A percentile compares a stretch with the other conserved stretches of the same genome.
phyloP scores from a whole-genome alignment of 2,888 invertebrate species.

The Leuctra nigra region DNA sequence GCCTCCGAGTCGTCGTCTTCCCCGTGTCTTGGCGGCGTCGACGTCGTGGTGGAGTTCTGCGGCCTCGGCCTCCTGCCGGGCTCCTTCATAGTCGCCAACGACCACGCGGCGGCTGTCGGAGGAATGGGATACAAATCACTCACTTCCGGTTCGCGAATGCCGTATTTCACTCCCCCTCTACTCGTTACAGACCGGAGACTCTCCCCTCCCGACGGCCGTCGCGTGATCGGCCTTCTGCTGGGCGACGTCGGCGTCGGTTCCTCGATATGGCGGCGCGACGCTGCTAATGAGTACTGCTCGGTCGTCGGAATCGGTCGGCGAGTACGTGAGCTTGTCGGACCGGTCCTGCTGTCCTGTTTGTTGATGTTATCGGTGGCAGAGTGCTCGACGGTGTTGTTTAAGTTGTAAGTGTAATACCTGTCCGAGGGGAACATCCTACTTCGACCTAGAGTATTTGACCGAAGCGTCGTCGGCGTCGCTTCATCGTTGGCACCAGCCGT shows the following conservation, averaged over 20 bases:
- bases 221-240: not conserved
- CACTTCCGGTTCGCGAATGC: not conserved
- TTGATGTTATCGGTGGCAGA: not conserved
- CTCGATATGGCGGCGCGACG: no score
- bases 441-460: conserved; percentile 1
- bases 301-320: not conserved
- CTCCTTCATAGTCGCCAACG: conserved; percentile 44
- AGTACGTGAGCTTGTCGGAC: not conserved
- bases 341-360: not conserved
- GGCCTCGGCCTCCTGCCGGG: conserved; percentile 31
- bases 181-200: not conserved
- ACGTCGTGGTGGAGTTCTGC: conserved; percentile 11
- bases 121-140: conserved; percentile 38
- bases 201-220: not conserved
- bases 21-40: conserved; percentile 30
- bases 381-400: conserved; percentile 15
- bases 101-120: conserved; percentile 48
- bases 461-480: not conserved
- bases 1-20: conserved; percentile 14
- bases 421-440: conserved; percentile 16
- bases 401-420: not conserved
- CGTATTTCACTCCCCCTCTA: not conserved
- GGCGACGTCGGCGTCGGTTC: not conserved
- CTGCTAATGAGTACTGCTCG: no score
- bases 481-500: not conserved